Base-by-base conservation (phyloP, 2,797 vertebrate species). In the Limosa lapponica region DNA sequence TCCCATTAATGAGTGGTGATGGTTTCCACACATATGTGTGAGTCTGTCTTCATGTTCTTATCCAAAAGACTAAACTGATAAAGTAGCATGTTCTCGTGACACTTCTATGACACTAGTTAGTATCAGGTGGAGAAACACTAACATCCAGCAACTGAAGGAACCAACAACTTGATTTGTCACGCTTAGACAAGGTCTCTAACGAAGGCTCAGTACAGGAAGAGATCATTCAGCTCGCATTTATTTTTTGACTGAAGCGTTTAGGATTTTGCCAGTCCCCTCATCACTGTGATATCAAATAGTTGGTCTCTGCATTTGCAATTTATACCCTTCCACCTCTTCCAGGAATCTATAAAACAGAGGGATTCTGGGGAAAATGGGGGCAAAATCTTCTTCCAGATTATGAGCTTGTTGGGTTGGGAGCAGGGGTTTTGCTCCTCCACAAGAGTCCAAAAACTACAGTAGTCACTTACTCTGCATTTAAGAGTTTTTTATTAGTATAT, bases 341-440 rank as follows among this genome's bases (percentile, higher is more conserved):
- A n/a, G 39, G 5, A 77, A 59, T 61, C 6, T 67, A 27, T n/a
- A n/a, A 64, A 87, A 41, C 6, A 85, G 11, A 46, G 24, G 11
- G 4, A 3, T 86, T 46, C 34, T 41, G 23, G 19, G 20, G 16
- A 75, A 87, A 13, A 44, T 3, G 10, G 73, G 0, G 1, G 8
- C 24, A 82, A 85, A 44, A 13, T 24, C n/a, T 87, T 82, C 23
- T 48, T 61, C 15, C 4, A 8, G 32, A 43, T 30, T 37, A 36
- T 17, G 6, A 67, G 5, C 4, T 16, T 13, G 41, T 41, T 8
- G 5, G 1, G 1, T 23, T 71, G 13, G 13, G 9, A 67, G 5
- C 25, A 34, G 36, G 4, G 4, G 3, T 4, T 43, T 69, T 91
- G 10, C 20, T 74, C 5, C 12, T 52, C 12, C 28, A 16, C 7